Evolutionary conservation across 2,113 vertebrate species (phyloP).

Genomic region (Leucopsar rothschildi): DNA sequence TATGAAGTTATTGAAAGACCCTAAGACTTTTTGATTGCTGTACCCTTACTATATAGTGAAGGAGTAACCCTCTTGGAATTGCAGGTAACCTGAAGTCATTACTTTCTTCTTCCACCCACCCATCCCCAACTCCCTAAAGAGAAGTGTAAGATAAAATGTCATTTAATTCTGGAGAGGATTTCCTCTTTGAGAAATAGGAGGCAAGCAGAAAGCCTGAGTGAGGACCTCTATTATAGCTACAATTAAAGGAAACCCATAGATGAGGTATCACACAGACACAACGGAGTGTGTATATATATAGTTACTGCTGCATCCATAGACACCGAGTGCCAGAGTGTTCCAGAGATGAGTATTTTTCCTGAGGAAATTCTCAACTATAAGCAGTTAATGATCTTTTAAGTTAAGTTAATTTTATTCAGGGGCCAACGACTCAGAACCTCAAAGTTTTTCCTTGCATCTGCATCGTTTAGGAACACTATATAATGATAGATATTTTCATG

Average conservation of each 20-base stretch:
- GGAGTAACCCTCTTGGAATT: background rate
- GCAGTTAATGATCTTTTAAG: background rate
- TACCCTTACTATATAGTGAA: background rate
- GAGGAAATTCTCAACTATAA: background rate
- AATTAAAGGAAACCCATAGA: background rate
- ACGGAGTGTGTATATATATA: accelerated
- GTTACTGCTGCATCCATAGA: background rate
- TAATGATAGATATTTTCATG: background rate
- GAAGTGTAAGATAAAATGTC: background rate
- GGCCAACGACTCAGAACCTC: background rate
- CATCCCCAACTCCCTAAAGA: background rate
- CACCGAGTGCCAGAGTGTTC: background rate
- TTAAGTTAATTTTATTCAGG: background rate
- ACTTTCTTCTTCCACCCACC: background rate
- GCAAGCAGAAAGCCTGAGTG: background rate
- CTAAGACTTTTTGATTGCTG: background rate
- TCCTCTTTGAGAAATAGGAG: background rate
- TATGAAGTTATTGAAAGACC: background rate
- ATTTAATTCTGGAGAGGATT: background rate
- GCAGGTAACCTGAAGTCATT: background rate
- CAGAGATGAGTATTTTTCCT: background rate
- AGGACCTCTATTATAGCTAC: background rate
- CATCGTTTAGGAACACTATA: background rate
- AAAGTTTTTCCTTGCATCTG: background rate
- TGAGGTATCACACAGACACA: background rate